Conservation (phyloP, 1,140 invertebrate species). For the Dinoponera quadriceps region DNA sequence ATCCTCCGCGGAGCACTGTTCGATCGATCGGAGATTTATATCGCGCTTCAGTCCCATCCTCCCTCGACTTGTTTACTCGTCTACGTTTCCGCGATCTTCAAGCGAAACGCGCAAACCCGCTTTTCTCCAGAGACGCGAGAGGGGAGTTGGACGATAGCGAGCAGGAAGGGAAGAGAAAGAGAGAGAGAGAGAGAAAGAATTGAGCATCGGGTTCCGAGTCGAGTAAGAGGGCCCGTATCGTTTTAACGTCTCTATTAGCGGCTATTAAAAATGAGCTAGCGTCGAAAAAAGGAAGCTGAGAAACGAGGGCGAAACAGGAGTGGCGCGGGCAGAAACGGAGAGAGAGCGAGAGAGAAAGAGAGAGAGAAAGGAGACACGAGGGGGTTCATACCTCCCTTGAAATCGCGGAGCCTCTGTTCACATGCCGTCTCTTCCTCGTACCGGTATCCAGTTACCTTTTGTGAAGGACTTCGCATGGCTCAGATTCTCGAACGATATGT, state of each 20-base stretch:
- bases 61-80: background rate
- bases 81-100: background rate
- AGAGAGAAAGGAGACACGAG: slow-evolving; percentile 11
- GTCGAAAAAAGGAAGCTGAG: slow-evolving; percentile 65
- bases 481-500: slow-evolving; percentile 84
- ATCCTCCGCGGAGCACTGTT: background rate
- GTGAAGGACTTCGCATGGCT: slow-evolving; percentile 79
- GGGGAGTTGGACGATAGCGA: background rate
- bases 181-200: slow-evolving; percentile 68
- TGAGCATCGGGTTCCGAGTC: slow-evolving; percentile 81
- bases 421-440: slow-evolving; percentile 80
- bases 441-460: slow-evolving; percentile 84
- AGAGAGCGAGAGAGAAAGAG: background rate
- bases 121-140: slow-evolving; percentile 29
- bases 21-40: background rate
- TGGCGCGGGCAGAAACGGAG: slow-evolving; percentile 20
- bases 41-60: background rate
- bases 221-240: slow-evolving; percentile 80
- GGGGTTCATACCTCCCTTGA: slow-evolving; percentile 64
- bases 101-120: slow-evolving; percentile 10
- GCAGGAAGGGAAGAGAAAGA: background rate
- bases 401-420: slow-evolving; percentile 80
- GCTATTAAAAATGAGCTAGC: slow-evolving; percentile 83
- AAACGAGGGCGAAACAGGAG: slow-evolving; percentile 64
- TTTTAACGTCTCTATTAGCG: slow-evolving; percentile 86